Base-by-base conservation (phyloP, 2,797 vertebrate species). In the Sibirionetta formosa region DNA sequence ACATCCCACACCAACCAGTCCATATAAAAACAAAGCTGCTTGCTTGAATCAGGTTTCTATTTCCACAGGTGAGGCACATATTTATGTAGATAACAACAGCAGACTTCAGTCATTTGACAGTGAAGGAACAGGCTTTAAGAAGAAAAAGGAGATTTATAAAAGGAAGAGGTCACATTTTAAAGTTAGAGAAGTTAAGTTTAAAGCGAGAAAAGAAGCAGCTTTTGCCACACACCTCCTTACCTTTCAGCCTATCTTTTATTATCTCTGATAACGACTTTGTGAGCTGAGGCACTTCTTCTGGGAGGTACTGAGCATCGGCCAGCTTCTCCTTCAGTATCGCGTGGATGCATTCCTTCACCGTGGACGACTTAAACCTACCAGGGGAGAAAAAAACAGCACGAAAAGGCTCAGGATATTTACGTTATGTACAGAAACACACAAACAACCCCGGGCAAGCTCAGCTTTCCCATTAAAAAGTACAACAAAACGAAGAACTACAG, bases 241-340 rank as follows among this genome's bases (percentile, higher is more conserved):
- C 98, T 98, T 99, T 99, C 42, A 99, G 97, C 95, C 98, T 98
- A 95, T 99, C 97, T 95, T 99, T 99, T 92, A 99, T 98, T n/a
- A 66, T 86, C 69, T 99, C 99, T 38, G 99, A 99, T 68, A 99
- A 95, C 12, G 86, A 98, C 31, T 93, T 95, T 58, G 99, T 98
- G 86, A 99, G 97, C 54, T 96, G 88, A 14, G 98, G 96, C 17
- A 98, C 98, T 73, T 99, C 98, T 38, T 99, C 98, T 11, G 99
- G 98, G 60, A 98, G 83, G 22, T 99, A 99, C 78, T 97, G 95
- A 18, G 97, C 96, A 2, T 97, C 97, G 19, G 98, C 90, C 56
- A 99, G 97, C 63, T 97, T 98, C 61, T 99, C 99, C 92, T 98
- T 99, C 93, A 99, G 97, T 60, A 99, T 96, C 0, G 98, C 97